Evolutionary conservation across 1,140 invertebrate species (phyloP), one percentile per base, ranked within the genome.

Genomic region (Drosophila navojoa): DNA sequence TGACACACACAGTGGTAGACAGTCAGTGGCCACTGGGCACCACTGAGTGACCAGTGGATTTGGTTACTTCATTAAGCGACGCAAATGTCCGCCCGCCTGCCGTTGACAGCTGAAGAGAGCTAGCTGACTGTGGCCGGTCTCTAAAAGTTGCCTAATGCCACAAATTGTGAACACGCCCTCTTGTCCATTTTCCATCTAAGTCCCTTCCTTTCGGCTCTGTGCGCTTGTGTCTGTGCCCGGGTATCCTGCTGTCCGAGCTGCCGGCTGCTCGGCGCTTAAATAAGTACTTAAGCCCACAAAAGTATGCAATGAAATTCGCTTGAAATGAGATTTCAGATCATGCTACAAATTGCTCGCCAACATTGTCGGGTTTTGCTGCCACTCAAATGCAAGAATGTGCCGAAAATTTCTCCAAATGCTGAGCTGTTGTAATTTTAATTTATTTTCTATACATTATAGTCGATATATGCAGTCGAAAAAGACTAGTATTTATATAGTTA

Each of bases 241-340:
- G 15, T 52, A 16, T 35, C n/a, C 16, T 42, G n/a, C 62, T 53
- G 61, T 11, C 11, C 16, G 10, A 16, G 19, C 57, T 63, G 50
- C 50, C 40, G 54, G 60, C 32, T 38, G 35, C 10, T 38, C 47
- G 49, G 47, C 45, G 82, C 78, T 80, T 86, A 86, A 82, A 79
- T 82, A 82, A 82, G 78, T 87, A 79, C 82, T 86, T 86, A 86
- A 86, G 82, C 82, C 79, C 82, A 64, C 76, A 80, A 80, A 85
- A 85, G 81, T 81, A 86, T 85, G 81, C 81, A 40, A 85, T 85
- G 81, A 85, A 85, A 85, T 85, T 85, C 76, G 77, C 74, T 70
- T 71, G 64, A 81, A 82, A 87, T 81, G 79, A 82, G 76, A 87
- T 87, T 81, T 82, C 49, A 44, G 29, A 72, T 64, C 63, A 49